These are phyloP conservation scores for Pluvianellus socialis DNA, from an alignment of 2,113 vertebrate species.

Conservation along the genomic window DNA sequence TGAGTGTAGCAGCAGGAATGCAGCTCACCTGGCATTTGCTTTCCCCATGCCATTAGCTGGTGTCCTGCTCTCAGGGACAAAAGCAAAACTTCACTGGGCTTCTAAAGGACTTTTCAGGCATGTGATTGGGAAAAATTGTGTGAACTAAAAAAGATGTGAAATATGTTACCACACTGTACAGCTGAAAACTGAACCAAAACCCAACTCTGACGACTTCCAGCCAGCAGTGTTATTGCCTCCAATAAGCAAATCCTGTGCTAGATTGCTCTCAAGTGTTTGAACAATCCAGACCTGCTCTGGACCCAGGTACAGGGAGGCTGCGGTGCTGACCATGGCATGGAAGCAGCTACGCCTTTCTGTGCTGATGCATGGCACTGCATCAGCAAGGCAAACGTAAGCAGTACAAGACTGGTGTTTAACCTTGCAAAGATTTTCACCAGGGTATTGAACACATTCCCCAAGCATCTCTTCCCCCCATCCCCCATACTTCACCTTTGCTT, in stretches of 20 bases:
- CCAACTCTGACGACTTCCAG: not conserved
- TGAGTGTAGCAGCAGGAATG: accelerated
- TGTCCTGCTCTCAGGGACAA: not conserved
- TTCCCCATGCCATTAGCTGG: not conserved
- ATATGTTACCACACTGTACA: too few species aligned
- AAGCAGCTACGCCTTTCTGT: not conserved
- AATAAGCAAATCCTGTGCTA: not conserved
- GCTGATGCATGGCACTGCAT: not conserved
- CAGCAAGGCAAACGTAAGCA: not conserved
- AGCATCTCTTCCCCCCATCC: accelerated
- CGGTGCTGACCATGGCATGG: not conserved
- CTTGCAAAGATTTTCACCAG: not conserved
- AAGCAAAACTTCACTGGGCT: not conserved
- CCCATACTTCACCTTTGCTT: not conserved
- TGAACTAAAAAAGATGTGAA: not conserved
- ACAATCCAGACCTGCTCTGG: not conserved
- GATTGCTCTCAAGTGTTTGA: not conserved
- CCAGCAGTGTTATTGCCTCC: not conserved
- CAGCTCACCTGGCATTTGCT: not conserved
- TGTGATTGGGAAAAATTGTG: accelerated
- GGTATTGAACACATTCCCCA: not conserved
- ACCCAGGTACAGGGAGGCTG: not conserved
- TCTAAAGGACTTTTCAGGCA: not conserved
- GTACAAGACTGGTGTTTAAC: not conserved
- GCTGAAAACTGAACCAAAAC: not conserved